Percentiles rank a stretch among this genome's conserved stretches.
phyloP scores from a whole-genome alignment of 2,113 vertebrate genomes.

The Delphinapterus leucas region DNA sequence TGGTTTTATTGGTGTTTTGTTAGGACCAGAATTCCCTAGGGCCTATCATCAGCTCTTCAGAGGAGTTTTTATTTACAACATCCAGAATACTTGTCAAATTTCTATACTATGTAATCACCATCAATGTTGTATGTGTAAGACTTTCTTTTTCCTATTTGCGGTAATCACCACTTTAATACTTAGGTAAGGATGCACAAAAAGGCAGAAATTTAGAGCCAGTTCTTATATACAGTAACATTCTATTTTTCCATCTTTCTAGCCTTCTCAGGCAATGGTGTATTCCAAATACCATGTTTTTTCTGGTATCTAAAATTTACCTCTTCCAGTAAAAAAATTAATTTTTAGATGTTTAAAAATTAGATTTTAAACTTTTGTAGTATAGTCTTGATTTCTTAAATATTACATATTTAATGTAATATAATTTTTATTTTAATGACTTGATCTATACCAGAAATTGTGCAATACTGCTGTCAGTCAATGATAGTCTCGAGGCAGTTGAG shows the following conservation, averaged over 20 bases:
- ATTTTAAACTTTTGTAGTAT: neutral
- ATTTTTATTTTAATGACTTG: neutral
- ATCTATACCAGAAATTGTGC: neutral
- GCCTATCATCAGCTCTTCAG: conserved; percentile 53
- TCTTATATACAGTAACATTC: neutral
- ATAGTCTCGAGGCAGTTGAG: neutral
- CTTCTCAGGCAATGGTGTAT: neutral
- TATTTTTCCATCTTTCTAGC: neutral
- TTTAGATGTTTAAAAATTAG: neutral
- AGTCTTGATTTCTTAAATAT: neutral
- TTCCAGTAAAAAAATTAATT: neutral
- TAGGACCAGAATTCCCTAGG: conserved; percentile 16
- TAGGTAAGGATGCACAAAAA: neutral
- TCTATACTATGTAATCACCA: neutral
- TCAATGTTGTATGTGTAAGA: neutral
- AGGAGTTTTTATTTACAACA: neutral
- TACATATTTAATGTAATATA: neutral
- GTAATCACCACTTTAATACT: neutral
- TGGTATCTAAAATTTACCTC: neutral
- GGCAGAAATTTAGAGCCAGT: neutral
- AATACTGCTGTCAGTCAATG: neutral
- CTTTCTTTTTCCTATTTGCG: neutral
- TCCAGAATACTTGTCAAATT: neutral
- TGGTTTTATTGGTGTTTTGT: conserved; percentile 58
- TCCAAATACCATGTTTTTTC: neutral